Base-by-base conservation (phyloP, 2,888 invertebrate species). In the Endotricha flammealis region DNA sequence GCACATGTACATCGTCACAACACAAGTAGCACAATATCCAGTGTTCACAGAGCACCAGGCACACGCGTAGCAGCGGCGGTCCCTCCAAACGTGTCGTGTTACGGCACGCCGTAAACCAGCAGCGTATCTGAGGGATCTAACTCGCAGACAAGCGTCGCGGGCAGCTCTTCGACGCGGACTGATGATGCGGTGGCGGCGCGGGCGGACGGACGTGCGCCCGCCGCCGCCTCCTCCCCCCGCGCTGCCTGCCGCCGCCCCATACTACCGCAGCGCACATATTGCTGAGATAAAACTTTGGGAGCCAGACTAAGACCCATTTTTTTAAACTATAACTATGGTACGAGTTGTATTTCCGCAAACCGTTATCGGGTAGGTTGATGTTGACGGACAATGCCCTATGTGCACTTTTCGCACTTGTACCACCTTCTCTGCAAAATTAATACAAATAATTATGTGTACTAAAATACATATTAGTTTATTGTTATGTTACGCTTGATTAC, bases 11-110 rank as follows among this genome's bases (percentile, higher is more conserved):
- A 80, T 80, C 58, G 71, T 82, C 82, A 82, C 82, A 76, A 74
- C 82, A 85, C 81, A 65, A 63, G 61, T 62, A 72, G 64, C 83
- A 83, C 85, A 82, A 64, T 72, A 79, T 80, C 72, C 73, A 78
- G 63, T 72, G 77, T 81, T 73, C 71, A 79, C 75, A 71, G 68
- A 79, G 73, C 80, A 83, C 80, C 64, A 76, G 73, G 67, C 80
- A 83, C 81, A 79, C 80, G 68, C 76, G 78, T 69, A 73, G 69
- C 70, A 74, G 75, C 75, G 68, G 67, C 68, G 65, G 76, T 83
- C 85, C 86, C 85, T 85, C 85, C 85, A 86, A 86, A 86, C 85
- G 85, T 86, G 85, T 85, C 85, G 82, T 85, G 82, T 85, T 85
- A 85, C 85, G 85, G 85, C 74, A 68, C 79, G 73, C 85, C 85